Evolutionary conservation across 2,888 invertebrate species (phyloP).

Genomic region (Nemotelus nigrinus): DNA sequence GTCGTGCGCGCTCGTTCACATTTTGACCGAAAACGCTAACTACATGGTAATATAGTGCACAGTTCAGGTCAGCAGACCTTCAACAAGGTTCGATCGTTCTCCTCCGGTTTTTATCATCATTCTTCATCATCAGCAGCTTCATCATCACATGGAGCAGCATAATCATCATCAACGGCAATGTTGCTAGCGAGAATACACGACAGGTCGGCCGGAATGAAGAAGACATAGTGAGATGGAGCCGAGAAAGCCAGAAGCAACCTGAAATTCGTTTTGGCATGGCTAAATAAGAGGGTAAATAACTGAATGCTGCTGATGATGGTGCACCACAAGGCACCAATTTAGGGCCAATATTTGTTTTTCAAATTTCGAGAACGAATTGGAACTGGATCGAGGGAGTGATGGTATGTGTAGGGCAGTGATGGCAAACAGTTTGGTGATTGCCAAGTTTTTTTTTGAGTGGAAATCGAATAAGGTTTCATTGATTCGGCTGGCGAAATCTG

Average conservation of each 20-base stretch:
- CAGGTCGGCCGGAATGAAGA: conserved; percentile 4
- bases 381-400: too few species aligned
- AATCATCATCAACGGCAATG: conserved; percentile 39
- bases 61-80: conserved; percentile 15
- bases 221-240: conserved; percentile 2
- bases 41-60: not conserved
- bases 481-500: too few species aligned
- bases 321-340: conserved; percentile 49
- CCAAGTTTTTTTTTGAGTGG: too few species aligned
- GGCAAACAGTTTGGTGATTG: not conserved
- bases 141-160: conserved; percentile 1
- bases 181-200: not conserved
- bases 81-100: not conserved
- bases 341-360: conserved; percentile 47
- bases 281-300: conserved; percentile 31
- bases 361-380: conserved; percentile 19
- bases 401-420: not conserved
- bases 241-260: conserved; percentile 23
- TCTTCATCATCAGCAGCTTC: conserved; percentile 23
- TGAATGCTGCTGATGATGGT: conserved; percentile 23
- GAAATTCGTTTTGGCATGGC: conserved; percentile 22
- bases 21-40: not conserved
- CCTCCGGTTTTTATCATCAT: conserved; percentile 11
- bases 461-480: too few species aligned
- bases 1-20: not conserved